Conservation (phyloP, 1,140 invertebrate genomes). For the Drosophila micromelanica region DNA sequence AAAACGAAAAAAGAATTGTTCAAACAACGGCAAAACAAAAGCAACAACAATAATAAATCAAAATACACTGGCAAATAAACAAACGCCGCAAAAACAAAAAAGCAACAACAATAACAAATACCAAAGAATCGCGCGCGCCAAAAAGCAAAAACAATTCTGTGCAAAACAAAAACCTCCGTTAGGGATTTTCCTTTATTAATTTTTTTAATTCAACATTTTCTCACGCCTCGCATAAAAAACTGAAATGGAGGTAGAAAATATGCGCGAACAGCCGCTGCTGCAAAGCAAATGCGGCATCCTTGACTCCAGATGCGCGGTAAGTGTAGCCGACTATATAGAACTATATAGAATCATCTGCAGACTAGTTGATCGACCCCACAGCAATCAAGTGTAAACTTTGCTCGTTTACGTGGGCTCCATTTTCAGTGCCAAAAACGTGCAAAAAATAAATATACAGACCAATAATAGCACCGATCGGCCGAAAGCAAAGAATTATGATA, state of each 20-base stretch:
- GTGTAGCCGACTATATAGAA: not conserved
- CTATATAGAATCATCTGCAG: not conserved
- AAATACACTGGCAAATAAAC: slow-evolving; percentile 61
- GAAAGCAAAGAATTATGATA: slow-evolving; percentile 22
- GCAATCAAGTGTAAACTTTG: slow-evolving; percentile 27
- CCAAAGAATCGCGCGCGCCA: slow-evolving; percentile 56
- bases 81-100: slow-evolving; percentile 47
- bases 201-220: slow-evolving; percentile 46
- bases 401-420: slow-evolving; percentile 24
- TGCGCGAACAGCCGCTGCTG: slow-evolving; percentile 60
- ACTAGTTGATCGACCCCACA: slow-evolving; percentile 30
- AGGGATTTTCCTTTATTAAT: slow-evolving; percentile 36
- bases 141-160: slow-evolving; percentile 42
- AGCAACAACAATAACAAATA: slow-evolving; percentile 23
- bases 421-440: slow-evolving; percentile 34
- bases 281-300: slow-evolving; percentile 61
- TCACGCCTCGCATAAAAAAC: slow-evolving; percentile 6
- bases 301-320: slow-evolving; percentile 38
- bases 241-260: slow-evolving; percentile 72
- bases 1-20: not conserved
- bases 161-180: not conserved
- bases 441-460: slow-evolving; percentile 51
- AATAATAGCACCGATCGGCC: slow-evolving; percentile 55
- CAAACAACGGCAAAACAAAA: slow-evolving; percentile 21
- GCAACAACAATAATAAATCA: slow-evolving; percentile 38